These are phyloP conservation scores for Papilio gigon DNA, from an alignment of 2,888 invertebrate species.

Conservation along the genomic window DNA sequence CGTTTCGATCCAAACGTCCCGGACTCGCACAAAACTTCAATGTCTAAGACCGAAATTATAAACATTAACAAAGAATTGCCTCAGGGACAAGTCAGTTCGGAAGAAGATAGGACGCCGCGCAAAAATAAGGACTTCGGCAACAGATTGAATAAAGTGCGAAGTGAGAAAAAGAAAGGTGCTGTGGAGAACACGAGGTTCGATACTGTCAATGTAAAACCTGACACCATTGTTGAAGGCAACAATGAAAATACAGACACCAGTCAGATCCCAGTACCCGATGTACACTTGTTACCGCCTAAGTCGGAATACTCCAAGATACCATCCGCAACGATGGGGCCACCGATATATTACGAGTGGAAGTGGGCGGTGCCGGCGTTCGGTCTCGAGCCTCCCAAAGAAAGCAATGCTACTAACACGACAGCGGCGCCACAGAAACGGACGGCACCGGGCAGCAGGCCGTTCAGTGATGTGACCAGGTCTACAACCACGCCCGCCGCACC, in stretches of 20 bases:
- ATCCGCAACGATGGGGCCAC: slow-evolving; percentile 83
- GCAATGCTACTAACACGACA: slow-evolving; percentile 63
- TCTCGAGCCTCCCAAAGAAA: slow-evolving; percentile 79
- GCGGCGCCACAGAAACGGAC: slow-evolving; percentile 53
- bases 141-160: slow-evolving; percentile 60
- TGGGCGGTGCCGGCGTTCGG: slow-evolving; percentile 85
- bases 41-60: slow-evolving; percentile 71
- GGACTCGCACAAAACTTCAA: slow-evolving; percentile 66
- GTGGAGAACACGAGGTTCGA: slow-evolving; percentile 59
- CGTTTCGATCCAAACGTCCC: slow-evolving; percentile 75
- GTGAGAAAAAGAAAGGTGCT: slow-evolving; percentile 59
- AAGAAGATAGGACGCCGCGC: slow-evolving; percentile 67
- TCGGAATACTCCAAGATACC: slow-evolving; percentile 64
- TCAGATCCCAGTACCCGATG: slow-evolving; percentile 56
- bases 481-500: slow-evolving; percentile 59
- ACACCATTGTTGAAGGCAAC: slow-evolving; percentile 46
- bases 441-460: slow-evolving; percentile 62
- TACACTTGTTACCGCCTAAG: slow-evolving; percentile 81
- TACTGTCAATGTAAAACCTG: slow-evolving; percentile 62
- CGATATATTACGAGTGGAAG: slow-evolving; percentile 85
- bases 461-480: slow-evolving; percentile 62
- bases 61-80: slow-evolving; percentile 70
- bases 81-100: slow-evolving; percentile 67
- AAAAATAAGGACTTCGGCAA: slow-evolving; percentile 63
- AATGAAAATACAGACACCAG: slow-evolving; percentile 38